phyloP scores from a whole-genome alignment of 2,888 invertebrate genomes.

The Unio pictorum region DNA sequence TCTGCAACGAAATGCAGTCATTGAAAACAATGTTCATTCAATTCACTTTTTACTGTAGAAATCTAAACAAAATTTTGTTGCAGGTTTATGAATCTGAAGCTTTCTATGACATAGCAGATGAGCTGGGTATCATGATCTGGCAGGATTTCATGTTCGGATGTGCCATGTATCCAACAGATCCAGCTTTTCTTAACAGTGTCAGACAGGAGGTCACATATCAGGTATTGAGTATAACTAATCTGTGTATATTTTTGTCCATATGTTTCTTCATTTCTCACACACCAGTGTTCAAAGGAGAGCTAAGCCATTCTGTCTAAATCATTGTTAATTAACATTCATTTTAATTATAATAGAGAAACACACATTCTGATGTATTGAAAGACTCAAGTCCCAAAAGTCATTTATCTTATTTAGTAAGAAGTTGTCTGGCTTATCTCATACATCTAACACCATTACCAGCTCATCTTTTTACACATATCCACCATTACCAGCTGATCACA shows the following conservation, averaged over 20 bases:
- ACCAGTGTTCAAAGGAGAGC: not conserved
- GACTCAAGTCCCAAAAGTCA: too few relatives aligned
- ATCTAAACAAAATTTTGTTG: not conserved
- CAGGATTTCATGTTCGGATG: slow-evolving; percentile 99
- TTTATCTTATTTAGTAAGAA: too few relatives aligned
- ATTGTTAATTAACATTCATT: not conserved
- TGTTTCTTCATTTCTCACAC: not conserved
- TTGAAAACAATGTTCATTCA: too few relatives aligned
- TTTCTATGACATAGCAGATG: slow-evolving; percentile 89
- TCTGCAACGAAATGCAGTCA: too few relatives aligned
- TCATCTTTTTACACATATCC: too few relatives aligned
- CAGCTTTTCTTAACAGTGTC: slow-evolving; percentile 83
- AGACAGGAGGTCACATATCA: slow-evolving; percentile 85
- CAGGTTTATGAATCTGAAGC: slow-evolving; percentile 87
- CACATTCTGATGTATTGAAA: too few relatives aligned
- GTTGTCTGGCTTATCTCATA: too few relatives aligned
- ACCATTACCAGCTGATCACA: too few relatives aligned
- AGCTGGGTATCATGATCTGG: slow-evolving; percentile 94
- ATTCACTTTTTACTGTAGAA: not conserved
- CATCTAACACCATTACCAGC: too few relatives aligned
- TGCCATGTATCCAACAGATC: slow-evolving; percentile 89
- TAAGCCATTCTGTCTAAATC: not conserved
- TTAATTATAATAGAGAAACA: not conserved
- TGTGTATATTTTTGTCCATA: not conserved
- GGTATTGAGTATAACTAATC: slow-evolving; percentile 71